Evolutionary conservation across 2,888 invertebrate species (phyloP).

Genomic region (Apamea crenata): DNA sequence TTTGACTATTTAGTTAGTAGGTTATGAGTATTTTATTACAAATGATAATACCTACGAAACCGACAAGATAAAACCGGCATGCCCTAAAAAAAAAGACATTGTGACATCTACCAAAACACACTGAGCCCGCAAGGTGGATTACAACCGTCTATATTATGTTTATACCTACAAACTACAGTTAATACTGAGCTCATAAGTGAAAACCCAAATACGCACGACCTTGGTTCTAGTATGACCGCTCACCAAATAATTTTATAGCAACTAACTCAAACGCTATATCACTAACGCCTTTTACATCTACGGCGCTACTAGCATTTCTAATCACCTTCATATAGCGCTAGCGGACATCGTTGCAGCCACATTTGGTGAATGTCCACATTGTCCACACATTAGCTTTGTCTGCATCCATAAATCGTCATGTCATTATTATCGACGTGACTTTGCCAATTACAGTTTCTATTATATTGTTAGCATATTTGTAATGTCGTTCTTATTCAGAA

Average conservation of each 20-base stretch:
- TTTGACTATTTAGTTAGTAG: background rate
- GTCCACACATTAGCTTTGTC: constrained; percentile 4
- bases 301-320: constrained; percentile 26
- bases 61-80: background rate
- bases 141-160: background rate
- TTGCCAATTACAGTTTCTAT: background rate
- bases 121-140: background rate
- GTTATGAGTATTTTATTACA: background rate
- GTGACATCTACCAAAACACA: background rate
- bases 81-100: background rate
- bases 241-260: constrained; percentile 17
- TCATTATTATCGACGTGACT: constrained; percentile 3
- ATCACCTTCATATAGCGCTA: constrained; percentile 16
- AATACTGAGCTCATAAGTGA: constrained; percentile 27
- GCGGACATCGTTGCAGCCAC: constrained; percentile 5
- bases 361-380: constrained; percentile 23
- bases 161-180: background rate
- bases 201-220: constrained; percentile 21
- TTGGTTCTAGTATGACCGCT: constrained; percentile 29
- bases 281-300: constrained; percentile 24
- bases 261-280: constrained; percentile 4
- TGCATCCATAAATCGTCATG: constrained; percentile 9
- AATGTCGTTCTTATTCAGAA: background rate
- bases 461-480: background rate
- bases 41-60: background rate